These are phyloP conservation scores for Rhombomys opimus DNA, from an alignment of 2,113 vertebrate species.

Conservation along the genomic window DNA sequence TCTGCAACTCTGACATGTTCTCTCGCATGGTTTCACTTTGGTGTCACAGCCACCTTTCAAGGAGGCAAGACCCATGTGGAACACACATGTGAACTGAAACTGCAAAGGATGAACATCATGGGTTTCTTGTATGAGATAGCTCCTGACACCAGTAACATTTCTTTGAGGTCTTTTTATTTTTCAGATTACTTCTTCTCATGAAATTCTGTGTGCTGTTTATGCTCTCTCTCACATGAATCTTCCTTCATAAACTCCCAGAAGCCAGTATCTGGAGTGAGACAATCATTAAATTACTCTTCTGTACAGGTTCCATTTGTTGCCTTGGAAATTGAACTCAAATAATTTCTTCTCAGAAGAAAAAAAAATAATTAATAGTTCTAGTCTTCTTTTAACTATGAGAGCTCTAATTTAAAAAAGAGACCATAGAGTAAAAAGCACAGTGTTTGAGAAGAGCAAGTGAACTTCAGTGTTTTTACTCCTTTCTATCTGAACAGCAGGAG, in stretches of 20 bases:
- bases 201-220: slow-evolving; percentile 56
- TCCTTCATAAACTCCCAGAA: neutral
- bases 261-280: slow-evolving; percentile 55
- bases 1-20: neutral
- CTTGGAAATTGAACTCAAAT: slow-evolving; percentile 74
- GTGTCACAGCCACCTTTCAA: neutral
- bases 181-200: slow-evolving; percentile 58
- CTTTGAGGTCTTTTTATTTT: slow-evolving; percentile 54
- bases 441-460: neutral
- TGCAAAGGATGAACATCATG: neutral
- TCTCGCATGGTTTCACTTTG: rapidly evolving
- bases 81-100: slow-evolving; percentile 12
- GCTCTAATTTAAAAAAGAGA: slow-evolving; percentile 67
- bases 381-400: slow-evolving; percentile 84
- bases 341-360: slow-evolving; percentile 77
- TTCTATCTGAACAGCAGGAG: neutral
- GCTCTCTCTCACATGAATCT: slow-evolving; percentile 38
- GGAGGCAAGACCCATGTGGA: neutral
- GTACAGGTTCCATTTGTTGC: slow-evolving; percentile 75
- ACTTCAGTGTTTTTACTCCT: neutral
- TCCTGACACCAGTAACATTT: neutral
- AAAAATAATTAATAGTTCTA: slow-evolving; percentile 79
- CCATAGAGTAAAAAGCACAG: neutral
- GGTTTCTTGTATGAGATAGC: neutral
- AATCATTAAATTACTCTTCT: slow-evolving; percentile 79